phyloP scores from a whole-genome alignment of 2,113 vertebrate species.

The Meriones unguiculatus region DNA sequence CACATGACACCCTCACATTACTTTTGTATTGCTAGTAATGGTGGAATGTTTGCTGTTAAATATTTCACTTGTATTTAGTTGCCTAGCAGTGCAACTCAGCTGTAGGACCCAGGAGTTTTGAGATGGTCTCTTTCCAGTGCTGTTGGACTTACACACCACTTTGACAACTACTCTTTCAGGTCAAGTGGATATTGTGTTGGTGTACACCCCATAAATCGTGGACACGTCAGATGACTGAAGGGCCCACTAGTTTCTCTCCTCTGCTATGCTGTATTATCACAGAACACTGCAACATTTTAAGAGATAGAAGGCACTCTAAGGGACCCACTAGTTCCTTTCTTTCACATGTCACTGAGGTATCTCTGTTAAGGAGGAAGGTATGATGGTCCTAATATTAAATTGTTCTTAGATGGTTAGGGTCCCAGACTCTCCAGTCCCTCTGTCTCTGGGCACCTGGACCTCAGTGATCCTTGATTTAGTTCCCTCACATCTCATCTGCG shows the following conservation, averaged over 20 bases:
- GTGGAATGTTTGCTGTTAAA: background rate
- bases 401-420: background rate
- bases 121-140: background rate
- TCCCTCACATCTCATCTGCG: background rate
- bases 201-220: background rate
- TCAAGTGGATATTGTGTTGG: background rate
- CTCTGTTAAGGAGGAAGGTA: background rate
- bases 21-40: conserved; percentile 14
- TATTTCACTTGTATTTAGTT: conserved; percentile 20
- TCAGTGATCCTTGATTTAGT: background rate
- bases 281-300: background rate
- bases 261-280: background rate
- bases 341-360: background rate
- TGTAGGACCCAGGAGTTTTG: background rate
- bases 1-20: background rate
- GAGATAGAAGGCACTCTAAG: background rate
- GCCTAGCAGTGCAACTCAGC: background rate
- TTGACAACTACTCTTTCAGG: background rate
- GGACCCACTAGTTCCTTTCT: background rate
- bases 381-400: conserved; percentile 8
- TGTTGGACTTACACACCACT: background rate
- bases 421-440: background rate
- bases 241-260: background rate
- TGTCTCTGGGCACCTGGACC: background rate
- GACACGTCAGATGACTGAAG: background rate